Conservation (phyloP, 1,140 invertebrate genomes). For the Anastatus disparis region DNA sequence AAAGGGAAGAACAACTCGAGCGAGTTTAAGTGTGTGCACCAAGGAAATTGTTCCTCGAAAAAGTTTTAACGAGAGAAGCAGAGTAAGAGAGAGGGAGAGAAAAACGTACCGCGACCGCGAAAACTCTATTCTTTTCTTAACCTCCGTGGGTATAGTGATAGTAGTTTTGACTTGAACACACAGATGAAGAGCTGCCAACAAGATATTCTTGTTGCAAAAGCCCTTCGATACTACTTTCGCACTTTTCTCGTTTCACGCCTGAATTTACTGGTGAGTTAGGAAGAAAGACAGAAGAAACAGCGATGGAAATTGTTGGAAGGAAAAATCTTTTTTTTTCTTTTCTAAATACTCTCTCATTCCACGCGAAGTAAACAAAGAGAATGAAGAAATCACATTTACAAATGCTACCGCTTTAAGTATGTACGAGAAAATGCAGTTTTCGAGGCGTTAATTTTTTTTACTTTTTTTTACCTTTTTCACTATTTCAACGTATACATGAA, state of each 20-base stretch:
- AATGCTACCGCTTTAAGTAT: background rate
- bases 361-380: conserved; percentile 22
- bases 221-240: conserved; percentile 42
- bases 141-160: background rate
- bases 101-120: background rate
- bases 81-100: background rate
- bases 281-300: background rate
- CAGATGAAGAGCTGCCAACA: background rate
- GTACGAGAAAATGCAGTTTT: background rate
- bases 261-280: conserved; percentile 27
- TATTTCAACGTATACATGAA: conserved; percentile 11
- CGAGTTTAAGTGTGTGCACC: conserved; percentile 8
- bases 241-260: conserved; percentile 47
- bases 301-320: conserved; percentile 14
- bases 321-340: conserved; percentile 4
- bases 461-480: background rate
- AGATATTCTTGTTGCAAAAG: conserved; percentile 11
- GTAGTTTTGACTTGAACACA: background rate
- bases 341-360: background rate
- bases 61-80: conserved; percentile 45
- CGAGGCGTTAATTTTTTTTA: background rate
- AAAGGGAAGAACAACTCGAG: no score
- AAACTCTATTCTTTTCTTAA: background rate
- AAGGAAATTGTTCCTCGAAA: conserved; percentile 32
- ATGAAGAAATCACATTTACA: conserved; percentile 33